Base-by-base conservation (phyloP, 2,888 invertebrate genomes). In the Synanthedon andrenaeformis region DNA sequence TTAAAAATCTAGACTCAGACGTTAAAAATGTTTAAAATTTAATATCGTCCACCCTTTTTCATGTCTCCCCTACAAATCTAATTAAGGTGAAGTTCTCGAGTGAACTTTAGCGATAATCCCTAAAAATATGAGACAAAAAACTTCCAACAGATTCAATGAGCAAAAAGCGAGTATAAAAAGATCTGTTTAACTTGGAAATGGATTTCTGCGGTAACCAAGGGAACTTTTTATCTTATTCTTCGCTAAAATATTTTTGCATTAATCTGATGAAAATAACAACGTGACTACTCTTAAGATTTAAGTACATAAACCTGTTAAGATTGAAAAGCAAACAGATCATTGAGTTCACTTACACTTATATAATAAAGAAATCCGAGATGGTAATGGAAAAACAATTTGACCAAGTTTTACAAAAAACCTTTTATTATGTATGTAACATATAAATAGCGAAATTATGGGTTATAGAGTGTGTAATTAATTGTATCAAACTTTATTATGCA, bases 181-280 rank as follows among this genome's bases (percentile, higher is more conserved):
- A 77, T 77, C 76, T 82, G 77, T 82, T 81, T 79, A 76, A 81
- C 79, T 81, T 81, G 69, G 73, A 76, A 82, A 82, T 83, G 81
- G 81, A 79, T 79, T 81, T 79, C 71, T 72, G 79, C 72, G 77
- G 80, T 82, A 72, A 76, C 73, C 72, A 67, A 63, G 62, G 62
- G 69, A 76, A 79, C 63, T 76, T 80, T 77, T 76, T 74, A 75
- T 76, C 74, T 74, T 69, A 67, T 74, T 73, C 66, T 59, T 54
- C 64, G 62, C 66, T 73, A 69, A 76, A 73, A 72, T 70, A 69
- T 72, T 74, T 69, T 67, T 66, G 69, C 72, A 76, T 76, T 77
- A 76, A 76, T 74, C 70, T 71, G 70, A 74, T 76, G 73, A 71
- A 72, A 74, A 71, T 68, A 69, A 67, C 66, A 61, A 57, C 56